Conservation (phyloP, 2,888 invertebrate species). For the Phengaris arion region DNA sequence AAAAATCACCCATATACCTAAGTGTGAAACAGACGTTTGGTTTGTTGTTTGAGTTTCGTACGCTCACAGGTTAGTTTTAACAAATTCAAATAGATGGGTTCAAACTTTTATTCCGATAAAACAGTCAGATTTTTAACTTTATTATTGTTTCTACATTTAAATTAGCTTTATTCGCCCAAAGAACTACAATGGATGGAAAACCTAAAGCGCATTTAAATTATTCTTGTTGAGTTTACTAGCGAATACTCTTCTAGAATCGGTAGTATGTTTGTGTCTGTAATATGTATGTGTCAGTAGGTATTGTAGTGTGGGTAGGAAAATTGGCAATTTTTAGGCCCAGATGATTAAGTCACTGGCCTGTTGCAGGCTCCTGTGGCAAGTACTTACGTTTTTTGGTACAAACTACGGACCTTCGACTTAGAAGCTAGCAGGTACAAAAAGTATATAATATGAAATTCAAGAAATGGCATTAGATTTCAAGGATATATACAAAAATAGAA, state of each 20-base stretch:
- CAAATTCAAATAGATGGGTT: slow-evolving; percentile 9
- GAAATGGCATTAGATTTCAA: slow-evolving; percentile 29
- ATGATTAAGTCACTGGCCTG: too few species aligned
- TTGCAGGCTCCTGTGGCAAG: too few species aligned
- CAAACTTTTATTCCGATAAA: slow-evolving; percentile 12
- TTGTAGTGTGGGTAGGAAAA: too few species aligned
- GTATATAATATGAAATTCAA: not conserved
- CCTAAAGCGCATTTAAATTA: too few species aligned
- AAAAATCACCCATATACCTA: not conserved
- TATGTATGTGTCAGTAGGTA: too few species aligned
- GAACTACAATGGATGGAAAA: too few species aligned
- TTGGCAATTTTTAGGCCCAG: too few species aligned
- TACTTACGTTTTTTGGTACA: too few species aligned
- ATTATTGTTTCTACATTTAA: not conserved
- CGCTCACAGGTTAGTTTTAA: not conserved
- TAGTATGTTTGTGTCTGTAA: too few species aligned
- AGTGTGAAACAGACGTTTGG: not conserved
- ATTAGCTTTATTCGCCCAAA: not conserved
- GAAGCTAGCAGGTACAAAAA: not conserved
- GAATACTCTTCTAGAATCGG: too few species aligned
- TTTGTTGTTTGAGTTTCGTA: not conserved
- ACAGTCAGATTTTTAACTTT: not conserved
- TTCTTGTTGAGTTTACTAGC: too few species aligned
- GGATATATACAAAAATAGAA: slow-evolving; percentile 35
- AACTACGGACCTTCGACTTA: too few species aligned